Evolutionary conservation across 1,140 invertebrate species (phyloP), one percentile per base, ranked within the genome.

Genomic region (Gonatopus flavifemur): DNA sequence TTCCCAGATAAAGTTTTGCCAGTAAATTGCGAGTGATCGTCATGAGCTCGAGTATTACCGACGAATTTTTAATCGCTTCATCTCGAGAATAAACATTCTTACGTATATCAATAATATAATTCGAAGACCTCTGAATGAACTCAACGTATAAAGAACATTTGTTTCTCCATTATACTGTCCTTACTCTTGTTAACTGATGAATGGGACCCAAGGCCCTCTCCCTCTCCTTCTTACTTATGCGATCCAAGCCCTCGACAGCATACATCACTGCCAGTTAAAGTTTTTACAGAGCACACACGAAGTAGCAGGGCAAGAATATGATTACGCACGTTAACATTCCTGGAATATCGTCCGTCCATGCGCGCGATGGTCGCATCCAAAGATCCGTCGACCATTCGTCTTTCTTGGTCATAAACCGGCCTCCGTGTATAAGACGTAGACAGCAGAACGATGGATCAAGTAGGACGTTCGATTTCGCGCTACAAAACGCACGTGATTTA

Each of bases 171-270:
- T n/a, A n/a, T n/a, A n/a, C 8, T 32, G 22, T 44, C 20, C 31
- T 21, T 31, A 25, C 44, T 36, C 45, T 50, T 40, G 52, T 55
- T 55, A 55, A 33, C 52, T 58, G 65, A 67, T 60, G 55, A 61
- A 70, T 64, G 62, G 59, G 67, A 54, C 66, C 59, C 64, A 67
- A 67, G 64, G 55, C 64, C 58, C 64, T 56, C 57, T n/a, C n/a
- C n/a, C n/a, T n/a, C n/a, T n/a, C n/a, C n/a, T n/a, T n/a, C 46
- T 69, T 68, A 66, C 51, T 69, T 69, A 70, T 70, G 68, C 68
- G 55, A 58, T 66, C 49, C 68, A 59, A 61, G 59, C 49, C 50
- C 52, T 46, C 63, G 56, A 49, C 64, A 62, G 64, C 64, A 68
- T 70, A 67, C 66, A 69, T 70, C 68, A 70, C 67, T 70, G 66